A percentile compares a stretch with the other conserved stretches of the same genome.
Conservation (phyloP, 2,113 vertebrate genomes). For the Columba janthina region DNA sequence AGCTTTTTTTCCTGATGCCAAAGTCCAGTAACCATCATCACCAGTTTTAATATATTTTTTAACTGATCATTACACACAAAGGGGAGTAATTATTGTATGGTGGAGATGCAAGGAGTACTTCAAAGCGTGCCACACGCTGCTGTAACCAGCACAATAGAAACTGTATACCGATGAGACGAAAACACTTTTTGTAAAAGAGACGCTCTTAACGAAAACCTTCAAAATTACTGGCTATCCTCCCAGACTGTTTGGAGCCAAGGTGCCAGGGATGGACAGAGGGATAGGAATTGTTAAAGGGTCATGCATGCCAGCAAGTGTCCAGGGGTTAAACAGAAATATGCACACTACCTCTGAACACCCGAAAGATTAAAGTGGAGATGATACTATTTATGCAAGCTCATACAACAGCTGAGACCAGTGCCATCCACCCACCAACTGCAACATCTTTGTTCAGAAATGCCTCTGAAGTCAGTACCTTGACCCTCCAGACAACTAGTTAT, state of each 20-base stretch:
- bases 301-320: slow-evolving; percentile 74
- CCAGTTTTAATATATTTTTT: not conserved
- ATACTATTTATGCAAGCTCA: slow-evolving; percentile 85
- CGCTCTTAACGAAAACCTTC: slow-evolving; percentile 15
- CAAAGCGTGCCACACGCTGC: not conserved
- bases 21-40: slow-evolving; percentile 12
- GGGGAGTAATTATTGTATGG: not conserved
- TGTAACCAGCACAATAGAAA: not conserved
- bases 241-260: slow-evolving; percentile 74
- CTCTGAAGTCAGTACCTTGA: slow-evolving; percentile 85
- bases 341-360: slow-evolving; percentile 81
- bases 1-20: slow-evolving; percentile 9
- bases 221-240: slow-evolving; percentile 51
- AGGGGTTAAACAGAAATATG: slow-evolving; percentile 81
- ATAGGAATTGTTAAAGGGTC: slow-evolving; percentile 74
- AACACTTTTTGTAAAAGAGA: not conserved
- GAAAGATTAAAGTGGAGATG: slow-evolving; percentile 83
- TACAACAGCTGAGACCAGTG: slow-evolving; percentile 81
- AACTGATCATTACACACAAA: not conserved
- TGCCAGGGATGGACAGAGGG: slow-evolving; percentile 69
- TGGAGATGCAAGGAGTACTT: not conserved
- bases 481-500: slow-evolving; percentile 77
- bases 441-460: slow-evolving; percentile 83
- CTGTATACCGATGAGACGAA: not conserved
- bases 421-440: slow-evolving; percentile 82